These are phyloP conservation scores for Frankliniella fusca DNA, from an alignment of 2,888 invertebrate genomes.

Conservation along the genomic window DNA sequence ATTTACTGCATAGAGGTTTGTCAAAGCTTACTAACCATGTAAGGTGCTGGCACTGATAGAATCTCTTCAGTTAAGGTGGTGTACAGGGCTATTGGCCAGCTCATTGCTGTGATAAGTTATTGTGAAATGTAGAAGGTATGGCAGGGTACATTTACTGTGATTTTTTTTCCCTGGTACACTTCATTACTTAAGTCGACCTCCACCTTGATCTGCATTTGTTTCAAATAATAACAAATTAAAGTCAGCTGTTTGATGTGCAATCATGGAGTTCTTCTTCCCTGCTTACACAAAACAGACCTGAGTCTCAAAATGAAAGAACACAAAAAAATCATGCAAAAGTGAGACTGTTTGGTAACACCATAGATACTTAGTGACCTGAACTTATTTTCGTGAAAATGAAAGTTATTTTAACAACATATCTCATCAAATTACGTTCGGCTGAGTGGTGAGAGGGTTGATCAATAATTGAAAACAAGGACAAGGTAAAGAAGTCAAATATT, in stretches of 20 bases:
- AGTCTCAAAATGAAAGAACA: background rate
- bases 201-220: background rate
- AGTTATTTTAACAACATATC: too few relatives aligned
- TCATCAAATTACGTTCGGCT: too few relatives aligned
- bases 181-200: background rate
- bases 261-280: background rate
- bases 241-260: background rate
- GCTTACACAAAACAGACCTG: background rate
- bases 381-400: too few relatives aligned
- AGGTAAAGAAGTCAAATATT: background rate
- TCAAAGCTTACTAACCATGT: too few relatives aligned
- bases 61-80: background rate
- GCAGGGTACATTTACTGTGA: slow-evolving; percentile 16
- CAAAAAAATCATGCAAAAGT: too few relatives aligned
- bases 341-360: too few relatives aligned
- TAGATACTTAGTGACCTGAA: too few relatives aligned
- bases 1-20: too few relatives aligned
- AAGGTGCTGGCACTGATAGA: too few relatives aligned
- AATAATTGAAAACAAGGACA: too few relatives aligned
- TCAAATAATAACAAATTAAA: background rate
- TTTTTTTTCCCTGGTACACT: background rate
- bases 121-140: background rate
- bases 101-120: slow-evolving; percentile 9
- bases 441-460: too few relatives aligned
- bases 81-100: background rate